Evolutionary conservation across 2,797 vertebrate genomes (phyloP).

Genomic region (Coracias cyanogaster): DNA sequence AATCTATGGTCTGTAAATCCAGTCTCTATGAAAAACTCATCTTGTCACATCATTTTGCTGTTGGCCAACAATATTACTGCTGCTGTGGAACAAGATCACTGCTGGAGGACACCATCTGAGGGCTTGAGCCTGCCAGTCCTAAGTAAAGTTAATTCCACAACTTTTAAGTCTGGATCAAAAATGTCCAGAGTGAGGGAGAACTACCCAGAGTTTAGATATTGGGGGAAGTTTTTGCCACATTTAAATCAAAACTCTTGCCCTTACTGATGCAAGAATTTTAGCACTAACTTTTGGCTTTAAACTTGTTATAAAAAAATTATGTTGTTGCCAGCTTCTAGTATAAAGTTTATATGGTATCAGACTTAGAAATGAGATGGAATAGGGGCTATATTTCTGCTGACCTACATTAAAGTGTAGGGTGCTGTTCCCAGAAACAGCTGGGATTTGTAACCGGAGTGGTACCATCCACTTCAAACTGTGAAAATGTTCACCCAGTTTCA

Average conservation of each 20-base stretch:
- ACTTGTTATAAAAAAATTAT: neutral
- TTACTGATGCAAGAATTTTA: neutral
- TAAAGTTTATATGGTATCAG: neutral
- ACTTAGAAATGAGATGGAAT: neutral
- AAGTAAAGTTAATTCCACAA: neutral
- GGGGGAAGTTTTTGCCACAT: neutral
- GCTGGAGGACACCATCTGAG: neutral
- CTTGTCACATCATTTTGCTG: neutral
- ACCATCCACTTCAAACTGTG: neutral
- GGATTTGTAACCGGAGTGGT: neutral
- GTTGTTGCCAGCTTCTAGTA: neutral
- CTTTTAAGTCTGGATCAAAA: neutral
- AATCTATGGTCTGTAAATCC: neutral
- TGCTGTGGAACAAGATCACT: neutral
- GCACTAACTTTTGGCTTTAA: neutral
- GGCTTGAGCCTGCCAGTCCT: neutral
- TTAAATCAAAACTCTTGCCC: neutral
- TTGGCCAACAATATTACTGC: neutral
- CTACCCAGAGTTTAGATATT: neutral
- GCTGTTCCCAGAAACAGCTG: neutral
- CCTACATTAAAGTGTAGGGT: neutral
- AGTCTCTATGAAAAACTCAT: neutral
- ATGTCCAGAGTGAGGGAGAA: neutral
- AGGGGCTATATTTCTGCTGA: neutral
- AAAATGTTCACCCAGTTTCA: neutral